A percentile compares a stretch with the other conserved stretches of the same genome.
These are phyloP conservation scores for Cacatua alba DNA, from an alignment of 2,113 vertebrate genomes.

Conservation along the genomic window DNA sequence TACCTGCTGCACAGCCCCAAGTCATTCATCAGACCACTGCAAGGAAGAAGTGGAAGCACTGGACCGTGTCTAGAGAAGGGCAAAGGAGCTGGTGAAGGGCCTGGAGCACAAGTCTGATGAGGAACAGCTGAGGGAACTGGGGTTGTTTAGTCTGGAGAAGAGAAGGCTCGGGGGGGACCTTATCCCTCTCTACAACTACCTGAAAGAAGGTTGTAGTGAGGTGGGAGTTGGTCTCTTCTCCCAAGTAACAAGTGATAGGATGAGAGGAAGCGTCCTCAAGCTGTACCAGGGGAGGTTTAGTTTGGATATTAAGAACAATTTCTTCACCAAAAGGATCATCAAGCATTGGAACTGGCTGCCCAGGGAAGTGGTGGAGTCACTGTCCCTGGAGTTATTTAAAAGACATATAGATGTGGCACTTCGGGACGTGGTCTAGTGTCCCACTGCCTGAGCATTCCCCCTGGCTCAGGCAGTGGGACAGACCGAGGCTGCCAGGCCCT, in stretches of 20 bases:
- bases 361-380: not conserved
- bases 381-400: not conserved
- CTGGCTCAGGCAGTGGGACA: not conserved
- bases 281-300: not conserved
- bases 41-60: not conserved
- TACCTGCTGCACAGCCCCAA: not conserved
- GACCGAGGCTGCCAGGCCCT: not conserved
- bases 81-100: not conserved
- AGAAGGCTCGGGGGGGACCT: not conserved
- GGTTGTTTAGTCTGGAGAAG: not conserved
- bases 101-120: not conserved
- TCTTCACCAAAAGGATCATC: not conserved
- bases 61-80: not conserved
- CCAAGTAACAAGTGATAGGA: not conserved
- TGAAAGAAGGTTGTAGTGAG: not conserved
- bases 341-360: not conserved
- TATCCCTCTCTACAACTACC: not conserved
- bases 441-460: not conserved
- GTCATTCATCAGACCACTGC: not conserved
- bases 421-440: not conserved
- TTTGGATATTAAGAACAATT: not conserved
- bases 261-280: not conserved
- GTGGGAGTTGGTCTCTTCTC: not conserved
- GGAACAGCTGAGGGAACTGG: not conserved
- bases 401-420: not conserved